Base-by-base conservation (phyloP, 2,113 vertebrate genomes). In the Micronisus gabar region DNA sequence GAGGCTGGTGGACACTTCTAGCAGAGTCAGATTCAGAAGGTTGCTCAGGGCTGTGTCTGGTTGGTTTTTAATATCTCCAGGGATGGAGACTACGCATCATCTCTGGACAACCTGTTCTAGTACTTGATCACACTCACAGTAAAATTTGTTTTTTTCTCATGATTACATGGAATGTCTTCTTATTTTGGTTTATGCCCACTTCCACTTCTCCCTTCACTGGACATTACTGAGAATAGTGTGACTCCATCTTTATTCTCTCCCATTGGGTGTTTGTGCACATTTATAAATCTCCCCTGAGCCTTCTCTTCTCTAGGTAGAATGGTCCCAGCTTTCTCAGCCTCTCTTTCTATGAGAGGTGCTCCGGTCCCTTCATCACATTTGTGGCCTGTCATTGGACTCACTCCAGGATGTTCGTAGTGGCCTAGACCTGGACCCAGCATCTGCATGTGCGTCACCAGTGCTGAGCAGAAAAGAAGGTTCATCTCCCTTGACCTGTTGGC, bases 241-340 rank as follows among this genome's bases (percentile, higher is more conserved):
- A 66, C 20, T 83, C 40, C 3, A 7, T 41, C 40, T 72, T 82
- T 88, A 27, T 90, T 88, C 9, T 82, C 11, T 92, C 34, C 27
- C 1, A 0, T 3, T 71, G 13, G 4, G 3, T 41, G 13, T 63
- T 75, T 66, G 11, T 30, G 25, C 21, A 30, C 0, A 9, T 62
- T 56, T 80, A 3, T 58, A 48, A 79, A 45, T 66, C 15, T 7
- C 3, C 15, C 7, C 20, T 45, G 36, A 50, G 11, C 50, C 23
- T 61, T 90, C 18, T 59, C 5, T 80, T 58, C 12, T 76, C 15
- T 38, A 59, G 19, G 5, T 0, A 0, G 26, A 79, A 32, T 26
- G 55, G 29, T 55, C 50, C 7, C n/a, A 80, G 10, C 13, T 71
- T 9, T 53, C 40, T 68, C 11, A 59, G 43, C 45, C 15, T 78